Percentiles rank a stretch among this genome's conserved stretches.
These are phyloP conservation scores for Ostrea edulis DNA, from an alignment of 1,140 invertebrate species.

Conservation along the genomic window DNA sequence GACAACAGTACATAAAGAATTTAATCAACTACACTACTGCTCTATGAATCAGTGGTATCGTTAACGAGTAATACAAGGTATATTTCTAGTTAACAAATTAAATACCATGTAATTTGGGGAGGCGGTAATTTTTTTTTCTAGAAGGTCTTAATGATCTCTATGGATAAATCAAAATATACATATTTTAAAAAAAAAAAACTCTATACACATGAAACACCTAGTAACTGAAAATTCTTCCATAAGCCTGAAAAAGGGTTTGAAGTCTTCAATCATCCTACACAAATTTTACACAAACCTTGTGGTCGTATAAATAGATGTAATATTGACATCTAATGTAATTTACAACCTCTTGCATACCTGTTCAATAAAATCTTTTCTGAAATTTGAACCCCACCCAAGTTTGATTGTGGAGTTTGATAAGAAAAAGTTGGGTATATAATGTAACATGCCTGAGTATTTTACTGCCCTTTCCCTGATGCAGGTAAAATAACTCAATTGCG, in stretches of 20 bases:
- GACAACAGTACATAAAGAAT: background rate
- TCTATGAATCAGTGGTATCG: too few relatives aligned
- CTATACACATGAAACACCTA: background rate
- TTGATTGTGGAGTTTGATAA: background rate
- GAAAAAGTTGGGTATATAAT: background rate
- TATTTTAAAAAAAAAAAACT: too few relatives aligned
- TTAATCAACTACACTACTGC: too few relatives aligned
- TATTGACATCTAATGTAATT: background rate
- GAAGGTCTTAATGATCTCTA: too few relatives aligned
- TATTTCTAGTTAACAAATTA: too few relatives aligned
- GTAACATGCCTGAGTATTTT: background rate
- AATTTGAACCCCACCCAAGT: slow-evolving; percentile 20
- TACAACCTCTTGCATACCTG: slow-evolving; percentile 5
- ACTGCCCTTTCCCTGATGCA: background rate
- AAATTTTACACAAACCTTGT: background rate
- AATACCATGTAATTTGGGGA: too few relatives aligned
- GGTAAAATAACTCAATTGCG: background rate
- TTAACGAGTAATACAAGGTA: too few relatives aligned
- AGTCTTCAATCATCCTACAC: background rate
- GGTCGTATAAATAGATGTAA: background rate
- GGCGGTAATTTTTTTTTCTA: too few relatives aligned
- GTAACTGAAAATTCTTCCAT: background rate
- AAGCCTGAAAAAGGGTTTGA: background rate
- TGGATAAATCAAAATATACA: too few relatives aligned
- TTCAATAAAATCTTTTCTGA: slow-evolving; percentile 30